Base-by-base conservation (phyloP, 1,140 invertebrate species). In the Cataglyphis hispanica region DNA sequence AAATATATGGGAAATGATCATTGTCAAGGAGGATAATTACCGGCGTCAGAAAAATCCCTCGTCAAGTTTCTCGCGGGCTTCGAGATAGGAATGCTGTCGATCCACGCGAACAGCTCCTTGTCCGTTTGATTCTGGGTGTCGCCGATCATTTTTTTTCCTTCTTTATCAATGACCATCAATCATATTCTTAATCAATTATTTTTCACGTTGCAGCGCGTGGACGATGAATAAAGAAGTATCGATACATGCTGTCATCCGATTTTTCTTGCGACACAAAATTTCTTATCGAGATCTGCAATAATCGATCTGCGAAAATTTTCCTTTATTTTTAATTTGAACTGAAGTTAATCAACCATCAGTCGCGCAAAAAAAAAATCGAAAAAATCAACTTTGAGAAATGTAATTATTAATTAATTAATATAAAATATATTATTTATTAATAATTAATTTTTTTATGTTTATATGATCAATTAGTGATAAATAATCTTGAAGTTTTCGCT, bases 11-110 rank as follows among this genome's bases (percentile, higher is more conserved):
- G 8, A 58, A 58, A n/a, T 46, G 2, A 40, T 8, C 60, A 16
- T 3, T 7, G 13, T 19, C 1, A 46, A 46, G 10, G 13, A 19
- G 16, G 7, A n/a, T 0, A 67, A 46, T 70, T 95, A 97, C 96
- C 95, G 84, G 96, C 97, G 94, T 97, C 97, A 50, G 97, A 95
- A 91, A 97, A 97, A 90, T 97, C 96, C 75, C 96, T 95, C 40
- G 96, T 95, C 60, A 97, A 96, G 75, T 97, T 96, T 88, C 95
- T 96, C 27, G 96, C 96, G 0, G 95, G 94, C 61, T 96, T 94
- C 0, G 95, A 96, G 22, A 97, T 93, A 10, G 95, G 94, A 83
- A 96, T 96, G 0, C 92, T 94, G 74, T 97, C 96, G 6, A 97
- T 95, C 96, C 96, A 97, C 31, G 95, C 89, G 76, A 94, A 93